phyloP scores from a whole-genome alignment of 2,797 vertebrate species.

The Gadopsis marmoratus region DNA sequence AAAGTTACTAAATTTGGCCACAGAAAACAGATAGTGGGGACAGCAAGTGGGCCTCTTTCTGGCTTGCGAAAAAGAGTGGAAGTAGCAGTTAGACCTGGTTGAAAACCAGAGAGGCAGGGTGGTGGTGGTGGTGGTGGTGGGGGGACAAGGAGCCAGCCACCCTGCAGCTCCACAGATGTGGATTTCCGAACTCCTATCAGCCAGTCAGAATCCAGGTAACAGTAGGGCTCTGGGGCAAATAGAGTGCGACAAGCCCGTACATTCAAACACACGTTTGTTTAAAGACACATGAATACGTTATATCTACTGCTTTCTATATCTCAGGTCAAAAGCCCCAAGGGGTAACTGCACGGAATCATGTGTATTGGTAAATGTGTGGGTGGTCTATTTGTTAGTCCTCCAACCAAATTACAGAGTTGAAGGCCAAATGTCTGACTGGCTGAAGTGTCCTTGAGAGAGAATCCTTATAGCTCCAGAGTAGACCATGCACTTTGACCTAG shows the following conservation, averaged over 20 bases:
- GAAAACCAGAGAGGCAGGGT: slow-evolving; percentile 36
- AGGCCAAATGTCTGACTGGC: slow-evolving; percentile 22
- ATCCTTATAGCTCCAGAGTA: slow-evolving; percentile 4
- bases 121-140: neutral
- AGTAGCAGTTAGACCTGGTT: slow-evolving; percentile 33
- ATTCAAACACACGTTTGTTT: slow-evolving; percentile 13
- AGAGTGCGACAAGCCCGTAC: slow-evolving; percentile 24
- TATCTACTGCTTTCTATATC: neutral
- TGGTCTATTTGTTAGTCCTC: slow-evolving; percentile 55
- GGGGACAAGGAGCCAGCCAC: slow-evolving; percentile 6
- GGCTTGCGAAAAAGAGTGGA: slow-evolving; percentile 31
- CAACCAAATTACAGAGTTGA: slow-evolving; percentile 33
- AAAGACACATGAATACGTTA: slow-evolving; percentile 18
- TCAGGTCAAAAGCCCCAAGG: slow-evolving; percentile 32
- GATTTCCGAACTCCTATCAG: slow-evolving; percentile 58
- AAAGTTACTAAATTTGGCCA: slow-evolving; percentile 35
- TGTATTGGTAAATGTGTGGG: slow-evolving; percentile 58
- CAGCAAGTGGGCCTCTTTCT: slow-evolving; percentile 26
- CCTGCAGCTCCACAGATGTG: slow-evolving; percentile 65
- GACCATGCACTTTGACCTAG: slow-evolving; percentile 19
- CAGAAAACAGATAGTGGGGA: slow-evolving; percentile 24
- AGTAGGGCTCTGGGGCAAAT: slow-evolving; percentile 24
- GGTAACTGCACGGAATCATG: slow-evolving; percentile 6
- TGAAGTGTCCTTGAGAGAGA: slow-evolving; percentile 26
- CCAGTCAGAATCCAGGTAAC: slow-evolving; percentile 44